Evolutionary conservation across 2,888 invertebrate species (phyloP).

Genomic region (Trissolcus japonicus): DNA sequence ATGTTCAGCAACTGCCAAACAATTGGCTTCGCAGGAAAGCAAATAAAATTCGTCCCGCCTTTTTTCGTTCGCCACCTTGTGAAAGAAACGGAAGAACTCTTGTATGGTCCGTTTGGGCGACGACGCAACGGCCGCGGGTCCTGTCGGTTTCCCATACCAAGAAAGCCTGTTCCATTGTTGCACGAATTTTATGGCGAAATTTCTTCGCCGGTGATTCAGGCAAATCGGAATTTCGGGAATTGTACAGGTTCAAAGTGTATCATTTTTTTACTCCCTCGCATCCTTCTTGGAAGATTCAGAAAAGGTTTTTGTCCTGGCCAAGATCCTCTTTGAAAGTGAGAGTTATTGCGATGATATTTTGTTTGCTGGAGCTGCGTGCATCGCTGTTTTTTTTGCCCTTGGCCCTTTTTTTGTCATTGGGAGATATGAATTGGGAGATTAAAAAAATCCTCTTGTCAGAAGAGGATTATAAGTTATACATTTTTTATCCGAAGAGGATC

Average conservation of each 20-base stretch:
- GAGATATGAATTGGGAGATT: no score
- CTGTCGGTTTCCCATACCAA: slow-evolving; percentile 32
- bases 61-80: neutral
- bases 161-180: slow-evolving; percentile 37
- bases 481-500: no score
- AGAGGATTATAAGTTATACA: no score
- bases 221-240: slow-evolving; percentile 33
- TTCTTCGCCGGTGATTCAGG: slow-evolving; percentile 25
- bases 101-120: slow-evolving; percentile 15
- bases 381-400: no score
- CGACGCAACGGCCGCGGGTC: slow-evolving; percentile 6
- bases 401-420: no score
- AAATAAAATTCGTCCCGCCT: no score
- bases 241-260: slow-evolving; percentile 28
- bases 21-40: no score
- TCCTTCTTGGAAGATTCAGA: slow-evolving; percentile 19
- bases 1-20: neutral
- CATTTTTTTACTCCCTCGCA: slow-evolving; percentile 25
- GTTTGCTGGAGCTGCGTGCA: neutral
- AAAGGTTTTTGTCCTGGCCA: slow-evolving; percentile 13
- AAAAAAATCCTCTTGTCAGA: no score
- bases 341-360: slow-evolving; percentile 10
- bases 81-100: slow-evolving; percentile 29
- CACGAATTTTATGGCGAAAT: slow-evolving; percentile 41
- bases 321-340: slow-evolving; percentile 4